These are phyloP conservation scores for Diploscapter pachys DNA, from an alignment of 1,140 invertebrate genomes.

Conservation along the genomic window DNA sequence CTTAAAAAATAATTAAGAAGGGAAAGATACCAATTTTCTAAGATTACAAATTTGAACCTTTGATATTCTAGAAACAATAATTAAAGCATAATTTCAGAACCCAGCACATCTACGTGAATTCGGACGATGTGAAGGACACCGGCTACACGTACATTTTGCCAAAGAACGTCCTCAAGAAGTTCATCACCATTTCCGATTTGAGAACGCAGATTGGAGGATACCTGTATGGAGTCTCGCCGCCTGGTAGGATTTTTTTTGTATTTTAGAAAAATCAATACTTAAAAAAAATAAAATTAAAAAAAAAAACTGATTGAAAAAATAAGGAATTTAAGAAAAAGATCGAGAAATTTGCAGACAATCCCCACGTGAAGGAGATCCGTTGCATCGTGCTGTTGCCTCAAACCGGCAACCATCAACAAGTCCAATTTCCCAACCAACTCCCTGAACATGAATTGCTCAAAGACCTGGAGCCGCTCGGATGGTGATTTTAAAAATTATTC, in stretches of 20 bases:
- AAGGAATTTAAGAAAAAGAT: too few species aligned
- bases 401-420: conserved; percentile 97
- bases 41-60: too few species aligned
- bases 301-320: too few species aligned
- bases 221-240: conserved; percentile 89
- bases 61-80: background rate
- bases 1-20: too few species aligned
- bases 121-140: conserved; percentile 98
- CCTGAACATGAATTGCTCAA: conserved; percentile 91
- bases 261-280: too few species aligned
- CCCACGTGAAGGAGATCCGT: conserved; percentile 95
- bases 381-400: conserved; percentile 97
- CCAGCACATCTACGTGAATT: conserved; percentile 98
- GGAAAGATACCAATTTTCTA: too few species aligned
- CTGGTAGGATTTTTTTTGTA: conserved; percentile 52
- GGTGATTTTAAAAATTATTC: conserved; percentile 25
- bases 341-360: conserved; percentile 72
- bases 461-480: conserved; percentile 75
- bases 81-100: conserved; percentile 67
- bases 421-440: conserved; percentile 83
- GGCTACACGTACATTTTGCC: conserved; percentile 98
- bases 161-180: conserved; percentile 97
- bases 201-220: conserved; percentile 93
- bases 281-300: too few species aligned
- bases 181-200: conserved; percentile 97